Percentiles rank a stretch among this genome's conserved stretches.
These are phyloP conservation scores for Amphipyra berbera DNA, from an alignment of 2,888 invertebrate genomes.

Conservation along the genomic window DNA sequence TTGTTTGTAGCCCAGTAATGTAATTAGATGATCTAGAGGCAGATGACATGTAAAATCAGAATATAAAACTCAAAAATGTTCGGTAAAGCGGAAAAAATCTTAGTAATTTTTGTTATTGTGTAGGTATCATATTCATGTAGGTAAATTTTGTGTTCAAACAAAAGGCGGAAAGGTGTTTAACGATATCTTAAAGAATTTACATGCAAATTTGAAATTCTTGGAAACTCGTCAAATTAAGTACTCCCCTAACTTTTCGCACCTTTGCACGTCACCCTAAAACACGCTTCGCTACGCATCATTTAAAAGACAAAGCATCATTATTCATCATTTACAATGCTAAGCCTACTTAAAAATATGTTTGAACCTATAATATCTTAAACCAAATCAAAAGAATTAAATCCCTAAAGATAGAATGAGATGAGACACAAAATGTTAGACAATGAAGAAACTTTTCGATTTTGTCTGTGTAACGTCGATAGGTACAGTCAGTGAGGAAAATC, in stretches of 20 bases:
- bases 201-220: constrained; percentile 55
- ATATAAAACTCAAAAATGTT: background rate
- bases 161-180: constrained; percentile 39
- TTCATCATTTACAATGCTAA: no score
- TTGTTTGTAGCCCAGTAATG: constrained; percentile 13
- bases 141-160: constrained; percentile 40
- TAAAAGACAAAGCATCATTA: constrained; percentile 32
- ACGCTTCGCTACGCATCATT: constrained; percentile 39
- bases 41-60: background rate
- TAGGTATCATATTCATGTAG: no score
- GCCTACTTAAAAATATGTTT: no score
- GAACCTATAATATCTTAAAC: no score
- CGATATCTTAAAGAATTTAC: constrained; percentile 53
- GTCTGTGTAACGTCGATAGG: no score
- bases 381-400: no score
- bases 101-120: background rate
- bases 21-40: constrained; percentile 26
- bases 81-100: background rate
- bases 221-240: constrained; percentile 47
- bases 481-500: no score
- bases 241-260: constrained; percentile 44
- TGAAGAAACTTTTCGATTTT: no score
- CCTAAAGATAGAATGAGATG: no score
- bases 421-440: no score
- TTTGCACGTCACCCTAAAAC: constrained; percentile 28